These are phyloP conservation scores for Octodonta nipae DNA, from an alignment of 2,888 invertebrate genomes.

Conservation along the genomic window DNA sequence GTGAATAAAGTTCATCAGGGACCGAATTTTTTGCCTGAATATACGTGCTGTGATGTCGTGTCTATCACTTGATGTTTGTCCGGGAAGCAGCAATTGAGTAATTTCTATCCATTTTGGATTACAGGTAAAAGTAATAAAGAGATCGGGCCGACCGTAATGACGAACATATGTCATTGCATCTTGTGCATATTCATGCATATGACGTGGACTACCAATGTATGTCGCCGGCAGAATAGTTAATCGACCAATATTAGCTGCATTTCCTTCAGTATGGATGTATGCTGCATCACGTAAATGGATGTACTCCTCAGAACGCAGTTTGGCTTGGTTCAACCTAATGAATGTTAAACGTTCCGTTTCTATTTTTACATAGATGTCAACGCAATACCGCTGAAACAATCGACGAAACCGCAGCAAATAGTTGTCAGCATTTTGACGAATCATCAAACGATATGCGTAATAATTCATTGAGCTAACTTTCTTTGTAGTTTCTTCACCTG, in stretches of 20 bases:
- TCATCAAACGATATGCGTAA: constrained; percentile 11
- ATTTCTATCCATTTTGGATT: constrained; percentile 17
- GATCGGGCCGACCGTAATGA: constrained; percentile 23
- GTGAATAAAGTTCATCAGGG: constrained; percentile 8
- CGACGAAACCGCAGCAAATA: constrained; percentile 7
- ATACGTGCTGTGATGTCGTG: constrained; percentile 3
- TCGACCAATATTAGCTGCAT: constrained; percentile 17
- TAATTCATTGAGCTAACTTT: constrained; percentile 19
- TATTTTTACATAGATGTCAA: constrained; percentile 31
- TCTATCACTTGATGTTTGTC: constrained; percentile 10
- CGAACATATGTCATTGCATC: constrained; percentile 26
- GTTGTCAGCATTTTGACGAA: constrained; percentile 1
- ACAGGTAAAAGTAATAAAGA: constrained; percentile 27
- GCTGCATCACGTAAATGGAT: constrained; percentile 28
- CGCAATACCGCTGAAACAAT: constrained; percentile 27
- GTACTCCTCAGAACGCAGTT: constrained; percentile 25
- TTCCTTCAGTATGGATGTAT: constrained; percentile 17
- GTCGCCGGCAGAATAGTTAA: constrained; percentile 20
- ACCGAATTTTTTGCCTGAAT: neutral
- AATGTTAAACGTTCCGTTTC: constrained; percentile 27
- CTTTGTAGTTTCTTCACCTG: constrained; percentile 15
- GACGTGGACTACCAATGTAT: constrained; percentile 22
- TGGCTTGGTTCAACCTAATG: constrained; percentile 23
- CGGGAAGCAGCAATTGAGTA: constrained; percentile 7
- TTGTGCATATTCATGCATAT: constrained; percentile 24